Evolutionary conservation across 2,797 vertebrate species (phyloP), one percentile per base, ranked within the genome.

Genomic region (Strix occidentalis): DNA sequence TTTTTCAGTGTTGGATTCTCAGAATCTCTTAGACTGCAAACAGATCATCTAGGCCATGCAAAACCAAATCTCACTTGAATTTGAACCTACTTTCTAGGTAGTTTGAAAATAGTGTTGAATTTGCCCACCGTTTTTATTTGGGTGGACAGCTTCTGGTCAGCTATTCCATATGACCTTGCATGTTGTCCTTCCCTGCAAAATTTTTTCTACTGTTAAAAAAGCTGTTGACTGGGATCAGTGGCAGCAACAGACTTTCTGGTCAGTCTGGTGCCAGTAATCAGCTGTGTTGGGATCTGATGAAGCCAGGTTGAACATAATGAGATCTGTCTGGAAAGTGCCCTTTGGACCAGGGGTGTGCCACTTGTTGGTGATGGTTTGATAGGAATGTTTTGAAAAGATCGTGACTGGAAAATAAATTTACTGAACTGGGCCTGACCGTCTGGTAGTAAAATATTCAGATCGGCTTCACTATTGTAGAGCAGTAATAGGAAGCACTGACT

Each of bases 61-160:
- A 93, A 84, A 84, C 13, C 20, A 76, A 84, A 69, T 74, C 54
- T 79, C n/a, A 3, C 64, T 46, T 87, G 87, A 84, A 91, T 88
- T 35, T 58, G 91, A 83, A 91, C 68, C 64, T 89, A 74, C 46
- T 91, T 95, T 90, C 54, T 85, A 84, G 68, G 75, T 80, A 92
- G 64, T 21, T 64, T 77, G 69, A 79, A 89, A 92, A 89, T 2
- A 78, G 65, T 68, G 12, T 46, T 76, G 63, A 61, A 61, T 80
- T 76, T 50, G 31, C 26, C 29, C 25, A 70, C 43, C 24, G 6
- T 54, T 94, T 94, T 85, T 25, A 28, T 80, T 84, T 87, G 43
- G 2, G 16, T 53, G 45, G 37, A 16, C 35, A 69, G 31, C 14
- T 92, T 78, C 63, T 89, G 70, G 26, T 33, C 57, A 82, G 70